Evolutionary conservation across 2,888 invertebrate species (phyloP).

Genomic region (Amphimallon solstitiale): DNA sequence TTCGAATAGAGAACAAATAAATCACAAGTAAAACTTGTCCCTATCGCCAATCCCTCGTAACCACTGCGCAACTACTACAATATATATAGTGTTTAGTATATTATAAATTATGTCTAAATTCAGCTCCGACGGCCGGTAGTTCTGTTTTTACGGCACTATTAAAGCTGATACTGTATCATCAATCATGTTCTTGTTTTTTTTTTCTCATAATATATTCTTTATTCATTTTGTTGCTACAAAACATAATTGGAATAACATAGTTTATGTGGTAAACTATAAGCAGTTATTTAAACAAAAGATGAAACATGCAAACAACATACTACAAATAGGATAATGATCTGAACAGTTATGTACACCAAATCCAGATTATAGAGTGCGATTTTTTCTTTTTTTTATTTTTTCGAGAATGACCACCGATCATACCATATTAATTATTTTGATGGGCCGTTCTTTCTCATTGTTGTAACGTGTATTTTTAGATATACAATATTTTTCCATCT

Average conservation of each 20-base stretch:
- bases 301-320: slow-evolving; percentile 59
- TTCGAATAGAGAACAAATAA: slow-evolving; percentile 62
- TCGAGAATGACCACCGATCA: slow-evolving; percentile 32
- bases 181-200: slow-evolving; percentile 47
- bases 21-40: slow-evolving; percentile 60
- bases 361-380: slow-evolving; percentile 51
- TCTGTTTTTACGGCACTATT: slow-evolving; percentile 50
- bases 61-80: slow-evolving; percentile 61
- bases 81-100: slow-evolving; percentile 57
- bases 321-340: slow-evolving; percentile 53
- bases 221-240: slow-evolving; percentile 49
- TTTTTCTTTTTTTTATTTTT: slow-evolving; percentile 29
- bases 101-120: slow-evolving; percentile 58
- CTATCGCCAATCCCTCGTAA: slow-evolving; percentile 62
- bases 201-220: slow-evolving; percentile 34
- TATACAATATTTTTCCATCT: slow-evolving; percentile 19
- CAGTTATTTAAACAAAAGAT: slow-evolving; percentile 59
- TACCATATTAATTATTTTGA: slow-evolving; percentile 14
- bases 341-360: slow-evolving; percentile 57
- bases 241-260: slow-evolving; percentile 51
- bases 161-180: slow-evolving; percentile 49
- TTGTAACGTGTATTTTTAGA: slow-evolving; percentile 25
- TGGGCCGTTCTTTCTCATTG: slow-evolving; percentile 19
- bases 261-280: slow-evolving; percentile 60
- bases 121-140: slow-evolving; percentile 49